Conservation (phyloP, 2,888 invertebrate genomes). For the Gonocerus acuteangulatus region DNA sequence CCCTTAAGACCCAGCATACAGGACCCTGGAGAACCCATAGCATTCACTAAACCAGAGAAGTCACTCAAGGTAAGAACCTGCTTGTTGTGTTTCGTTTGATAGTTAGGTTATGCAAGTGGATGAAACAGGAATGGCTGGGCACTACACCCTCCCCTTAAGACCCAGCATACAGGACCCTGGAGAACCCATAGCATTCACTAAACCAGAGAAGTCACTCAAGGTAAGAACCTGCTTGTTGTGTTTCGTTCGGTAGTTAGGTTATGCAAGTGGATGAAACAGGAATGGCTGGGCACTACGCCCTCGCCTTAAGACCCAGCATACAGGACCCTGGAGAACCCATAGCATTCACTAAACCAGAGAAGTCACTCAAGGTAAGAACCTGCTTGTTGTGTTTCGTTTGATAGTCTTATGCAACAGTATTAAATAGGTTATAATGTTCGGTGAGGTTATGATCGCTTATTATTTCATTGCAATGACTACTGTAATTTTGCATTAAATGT, state of each 20-base stretch:
- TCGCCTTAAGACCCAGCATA: constrained; percentile 56
- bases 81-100: too few species aligned
- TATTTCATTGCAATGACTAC: too few species aligned
- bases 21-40: constrained; percentile 36
- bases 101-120: too few species aligned
- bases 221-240: too few species aligned
- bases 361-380: constrained; percentile 38
- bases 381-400: too few species aligned
- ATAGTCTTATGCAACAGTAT: too few species aligned
- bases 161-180: constrained; percentile 44
- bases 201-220: constrained; percentile 36
- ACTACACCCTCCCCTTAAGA: constrained; percentile 65
- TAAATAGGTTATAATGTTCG: too few species aligned
- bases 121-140: constrained; percentile 76
- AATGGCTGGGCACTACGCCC: constrained; percentile 71
- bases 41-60: constrained; percentile 32
- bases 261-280: too few species aligned
- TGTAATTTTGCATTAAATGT: too few species aligned
- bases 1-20: constrained; percentile 53
- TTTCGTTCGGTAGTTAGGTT: too few species aligned
- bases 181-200: constrained; percentile 36
- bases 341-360: constrained; percentile 33
- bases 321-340: constrained; percentile 36
- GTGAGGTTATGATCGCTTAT: too few species aligned
- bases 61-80: constrained; percentile 39